Evolutionary conservation across 2,113 vertebrate genomes (phyloP).

Genomic region (Nestor notabilis): DNA sequence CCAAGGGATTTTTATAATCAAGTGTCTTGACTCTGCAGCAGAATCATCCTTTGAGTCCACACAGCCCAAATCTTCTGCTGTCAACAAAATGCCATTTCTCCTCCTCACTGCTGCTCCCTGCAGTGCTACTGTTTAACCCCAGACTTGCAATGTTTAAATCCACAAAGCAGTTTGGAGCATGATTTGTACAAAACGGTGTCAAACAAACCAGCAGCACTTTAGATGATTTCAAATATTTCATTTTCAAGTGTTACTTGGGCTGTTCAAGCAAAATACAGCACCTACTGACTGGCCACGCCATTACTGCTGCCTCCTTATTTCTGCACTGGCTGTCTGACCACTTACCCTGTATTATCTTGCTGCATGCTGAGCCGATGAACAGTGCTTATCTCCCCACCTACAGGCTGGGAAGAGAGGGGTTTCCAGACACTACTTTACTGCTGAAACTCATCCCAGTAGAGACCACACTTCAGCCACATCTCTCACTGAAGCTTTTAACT

Average conservation of each 20-base stretch:
- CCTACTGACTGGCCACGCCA: background rate
- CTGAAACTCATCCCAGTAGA: background rate
- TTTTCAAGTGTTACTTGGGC: background rate
- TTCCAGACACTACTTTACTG: background rate
- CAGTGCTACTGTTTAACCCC: background rate
- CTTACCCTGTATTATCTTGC: background rate
- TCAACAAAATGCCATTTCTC: background rate
- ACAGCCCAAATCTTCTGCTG: background rate
- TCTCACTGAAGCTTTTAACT: background rate
- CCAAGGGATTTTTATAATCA: background rate
- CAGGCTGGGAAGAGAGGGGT: background rate
- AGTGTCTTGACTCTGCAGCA: background rate
- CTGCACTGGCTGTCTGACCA: background rate
- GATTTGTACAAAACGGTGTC: background rate
- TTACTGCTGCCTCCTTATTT: background rate
- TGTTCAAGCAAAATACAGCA: background rate
- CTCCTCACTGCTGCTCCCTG: background rate
- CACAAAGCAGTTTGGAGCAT: accelerated
- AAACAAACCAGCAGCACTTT: background rate
- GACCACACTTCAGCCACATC: background rate
- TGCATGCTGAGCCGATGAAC: accelerated
- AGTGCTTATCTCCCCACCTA: background rate
- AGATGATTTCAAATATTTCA: background rate
- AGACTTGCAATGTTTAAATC: background rate
- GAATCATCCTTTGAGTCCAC: background rate